A percentile compares a stretch with the other conserved stretches of the same genome.
phyloP scores from a whole-genome alignment of 2,113 vertebrate species.

The Morone chrysops region DNA sequence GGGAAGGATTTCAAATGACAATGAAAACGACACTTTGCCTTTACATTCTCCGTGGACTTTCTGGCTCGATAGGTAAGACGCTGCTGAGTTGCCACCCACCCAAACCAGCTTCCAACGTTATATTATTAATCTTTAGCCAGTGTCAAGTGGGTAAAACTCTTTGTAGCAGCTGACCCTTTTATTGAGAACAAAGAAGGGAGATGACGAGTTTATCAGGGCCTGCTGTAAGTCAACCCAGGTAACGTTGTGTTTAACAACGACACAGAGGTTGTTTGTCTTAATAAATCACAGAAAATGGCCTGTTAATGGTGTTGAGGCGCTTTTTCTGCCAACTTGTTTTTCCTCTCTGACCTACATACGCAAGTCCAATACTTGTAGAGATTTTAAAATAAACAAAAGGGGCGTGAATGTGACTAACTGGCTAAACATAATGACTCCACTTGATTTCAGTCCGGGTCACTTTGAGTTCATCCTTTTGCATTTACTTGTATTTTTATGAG shows the following conservation, averaged over 20 bases:
- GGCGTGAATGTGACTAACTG: constrained; percentile 1
- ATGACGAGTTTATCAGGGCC: constrained; percentile 9
- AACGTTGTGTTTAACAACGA: not conserved
- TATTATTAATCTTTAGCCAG: not conserved
- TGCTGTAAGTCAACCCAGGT: not conserved
- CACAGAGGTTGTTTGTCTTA: not conserved
- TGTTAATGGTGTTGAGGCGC: not conserved
- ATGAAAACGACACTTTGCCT: constrained; percentile 76
- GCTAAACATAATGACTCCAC: not conserved
- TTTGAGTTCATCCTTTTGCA: not conserved
- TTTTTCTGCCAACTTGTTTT: constrained; percentile 27
- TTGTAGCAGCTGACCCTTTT: constrained; percentile 18
- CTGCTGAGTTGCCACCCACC: fast-evolving
- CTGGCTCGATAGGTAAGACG: constrained; percentile 84
- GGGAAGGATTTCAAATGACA: constrained; percentile 69
- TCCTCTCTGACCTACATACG: constrained; percentile 63
- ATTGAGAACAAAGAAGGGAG: constrained; percentile 50
- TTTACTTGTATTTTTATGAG: not conserved
- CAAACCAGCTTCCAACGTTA: not conserved
- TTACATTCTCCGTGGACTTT: constrained; percentile 88
- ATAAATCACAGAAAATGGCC: not conserved
- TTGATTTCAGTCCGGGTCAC: constrained; percentile 2
- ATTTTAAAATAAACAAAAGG: constrained; percentile 36
- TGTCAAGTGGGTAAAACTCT: constrained; percentile 27
- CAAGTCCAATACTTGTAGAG: constrained; percentile 13